Evolutionary conservation across 2,797 vertebrate genomes (phyloP), one percentile per base, ranked within the genome.

Genomic region (Hyperoplus lanceolatus): DNA sequence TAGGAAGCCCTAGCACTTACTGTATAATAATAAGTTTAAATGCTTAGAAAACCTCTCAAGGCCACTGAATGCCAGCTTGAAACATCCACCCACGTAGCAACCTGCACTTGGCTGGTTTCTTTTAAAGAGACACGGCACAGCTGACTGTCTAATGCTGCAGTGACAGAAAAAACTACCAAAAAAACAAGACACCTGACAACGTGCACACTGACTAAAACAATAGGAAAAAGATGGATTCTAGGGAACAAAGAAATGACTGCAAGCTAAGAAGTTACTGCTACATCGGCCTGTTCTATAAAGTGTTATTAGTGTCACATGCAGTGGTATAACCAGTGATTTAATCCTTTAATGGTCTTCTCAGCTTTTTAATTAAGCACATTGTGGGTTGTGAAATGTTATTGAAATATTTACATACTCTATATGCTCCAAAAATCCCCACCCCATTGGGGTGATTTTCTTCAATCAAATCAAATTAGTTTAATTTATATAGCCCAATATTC

Each of bases 41-140:
- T 45, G 70, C 67, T 88, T 80, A 70, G 48, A 73, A 85, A 72
- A 10, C 13, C 0, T 10, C 82, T 82, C 56, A 73, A 76, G 82
- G 81, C 66, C 7, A 5, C n/a, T 41, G 56, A 86, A 72, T 51
- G 45, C 3, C 67, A 69, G 59, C 1, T 36, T 84, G 73, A 81
- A 79, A 72, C 36, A 39, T 80, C 79, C 78, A 5, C 81, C 83
- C 81, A 88, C 89, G n/a, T 62, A 66, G 77, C 73, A 83, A 78
- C 67, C 21, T 3, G 48, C 4, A 42, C 69, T 75, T 13, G 29
- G 46, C 43, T 57, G 42, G 21, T 36, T 72, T 45, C 38, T 29
- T 29, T 29, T 3, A 29, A 49, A 39, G 18, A 69, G 36, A 46
- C 51, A 65, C 58, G 18, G 41, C 46, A 46, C 48, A 38, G 66